Evolutionary conservation across 2,113 vertebrate genomes (phyloP), one percentile per base, ranked within the genome.

Genomic region (Australoheros scitulus): DNA sequence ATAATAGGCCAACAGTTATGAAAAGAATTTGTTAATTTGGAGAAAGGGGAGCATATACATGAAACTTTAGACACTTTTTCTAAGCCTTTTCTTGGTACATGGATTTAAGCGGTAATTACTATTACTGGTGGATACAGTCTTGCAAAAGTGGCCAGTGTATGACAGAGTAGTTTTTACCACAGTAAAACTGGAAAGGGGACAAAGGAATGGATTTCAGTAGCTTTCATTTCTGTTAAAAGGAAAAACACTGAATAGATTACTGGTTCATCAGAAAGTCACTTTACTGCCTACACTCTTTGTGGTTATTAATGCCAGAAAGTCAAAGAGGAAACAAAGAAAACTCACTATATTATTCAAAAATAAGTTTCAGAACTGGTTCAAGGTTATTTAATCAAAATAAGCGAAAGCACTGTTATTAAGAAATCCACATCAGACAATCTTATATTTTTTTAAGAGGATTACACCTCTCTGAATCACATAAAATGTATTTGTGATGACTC

Each of bases 231-330:
- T 43, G 64, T 81, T 68, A 70, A 24, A n/a, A 59, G 55, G 34
- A 18, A 55, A 78, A 77, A 61, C 58, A 60, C 2, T 34, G 56
- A 56, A 58, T 61, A 26, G 79, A 74, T 80, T 68, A 87, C 20
- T n/a, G 22, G 24, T 78, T 84, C 22, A 60, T 80, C 22, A 50
- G 3, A 59, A 81, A 74, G 63, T 55, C 72, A 29, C 34, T 87
- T 60, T 18, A 52, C 32, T 68, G 22, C 41, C 59, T 72, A 24
- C 41, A 18, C 58, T 64, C 47, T 11, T 18, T 63, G 24, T 76
- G 36, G 41, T 87, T 86, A 87, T 81, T 84, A 86, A 92, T 87
- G 64, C 70, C 76, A 91, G 80, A 0, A 61, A 88, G 76, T 81
- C 82, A 81, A 55, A 82, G 60, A 83, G 50, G 47, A 83, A 86